Percentiles rank a stretch among this genome's conserved stretches.
phyloP scores from a whole-genome alignment of 2,888 invertebrate species.

The Seira musarum region DNA sequence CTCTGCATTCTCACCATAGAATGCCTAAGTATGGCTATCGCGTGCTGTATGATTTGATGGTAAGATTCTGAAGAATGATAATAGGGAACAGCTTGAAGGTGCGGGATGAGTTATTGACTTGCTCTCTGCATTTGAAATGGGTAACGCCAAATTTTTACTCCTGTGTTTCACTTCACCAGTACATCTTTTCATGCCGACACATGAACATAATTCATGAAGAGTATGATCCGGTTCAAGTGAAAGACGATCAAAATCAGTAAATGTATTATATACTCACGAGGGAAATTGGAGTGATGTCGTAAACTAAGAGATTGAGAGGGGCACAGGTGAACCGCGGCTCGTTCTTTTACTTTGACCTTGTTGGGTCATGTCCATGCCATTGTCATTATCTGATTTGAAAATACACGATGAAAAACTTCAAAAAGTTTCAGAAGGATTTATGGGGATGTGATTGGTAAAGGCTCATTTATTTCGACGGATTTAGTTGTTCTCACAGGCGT shows the following conservation, averaged over 20 bases:
- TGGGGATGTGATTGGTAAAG: background rate
- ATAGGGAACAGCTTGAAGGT: background rate
- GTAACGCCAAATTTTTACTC: slow-evolving; percentile 1
- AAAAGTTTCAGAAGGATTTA: background rate
- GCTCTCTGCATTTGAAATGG: background rate
- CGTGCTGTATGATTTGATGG: slow-evolving; percentile 25
- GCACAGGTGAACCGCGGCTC: slow-evolving; percentile 8
- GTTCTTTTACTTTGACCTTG: slow-evolving; percentile 24
- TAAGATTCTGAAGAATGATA: background rate
- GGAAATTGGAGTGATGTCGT: background rate
- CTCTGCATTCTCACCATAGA: background rate
- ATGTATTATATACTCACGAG: background rate
- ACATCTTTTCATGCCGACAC: background rate
- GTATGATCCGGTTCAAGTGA: slow-evolving; percentile 29
- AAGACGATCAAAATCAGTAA: background rate
- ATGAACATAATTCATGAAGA: background rate
- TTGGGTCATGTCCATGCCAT: slow-evolving; percentile 28
- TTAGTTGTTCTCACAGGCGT: background rate
- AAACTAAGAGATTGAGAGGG: background rate
- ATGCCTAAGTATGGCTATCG: slow-evolving; percentile 9
- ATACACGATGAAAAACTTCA: background rate
- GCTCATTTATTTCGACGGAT: slow-evolving; percentile 6
- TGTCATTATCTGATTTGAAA: slow-evolving; percentile 5
- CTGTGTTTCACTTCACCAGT: slow-evolving; percentile 4
- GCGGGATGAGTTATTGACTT: slow-evolving; percentile 46